phyloP scores from a whole-genome alignment of 2,888 invertebrate genomes.

The Acanthosepion lycidas region DNA sequence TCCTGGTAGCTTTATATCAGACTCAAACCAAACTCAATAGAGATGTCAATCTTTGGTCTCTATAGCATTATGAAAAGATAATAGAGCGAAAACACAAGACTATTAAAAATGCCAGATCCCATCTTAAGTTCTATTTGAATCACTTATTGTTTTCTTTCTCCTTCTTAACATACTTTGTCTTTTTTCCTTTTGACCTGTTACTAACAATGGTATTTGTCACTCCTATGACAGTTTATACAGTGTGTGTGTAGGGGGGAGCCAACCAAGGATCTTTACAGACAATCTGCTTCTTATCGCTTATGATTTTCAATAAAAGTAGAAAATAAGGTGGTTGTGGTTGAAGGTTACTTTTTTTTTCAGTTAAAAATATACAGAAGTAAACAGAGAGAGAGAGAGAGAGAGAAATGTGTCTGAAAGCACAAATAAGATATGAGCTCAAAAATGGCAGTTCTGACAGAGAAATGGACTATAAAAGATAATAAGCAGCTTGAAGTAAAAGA shows the following conservation, averaged over 20 bases:
- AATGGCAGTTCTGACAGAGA: not conserved
- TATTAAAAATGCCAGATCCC: not conserved
- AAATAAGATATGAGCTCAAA: not conserved
- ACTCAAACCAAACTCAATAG: not conserved
- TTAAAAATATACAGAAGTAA: not conserved
- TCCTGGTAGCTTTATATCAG: not conserved
- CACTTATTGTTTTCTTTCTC: not conserved
- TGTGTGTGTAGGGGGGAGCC: not conserved
- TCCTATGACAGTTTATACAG: too few species aligned
- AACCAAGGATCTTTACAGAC: not conserved
- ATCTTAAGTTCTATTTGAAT: not conserved
- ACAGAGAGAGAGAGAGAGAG: not conserved
- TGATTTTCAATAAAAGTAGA: not conserved
- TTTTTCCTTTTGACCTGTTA: conserved; percentile 18
- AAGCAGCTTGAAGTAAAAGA: not conserved
- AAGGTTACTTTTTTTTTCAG: not conserved
- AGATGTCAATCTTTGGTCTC: not conserved
- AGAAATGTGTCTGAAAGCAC: not conserved
- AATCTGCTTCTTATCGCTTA: not conserved
- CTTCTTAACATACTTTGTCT: not conserved
- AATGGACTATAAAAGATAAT: conserved; percentile 13
- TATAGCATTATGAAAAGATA: not conserved
- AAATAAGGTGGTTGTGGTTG: not conserved
- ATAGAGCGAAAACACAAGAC: not conserved
- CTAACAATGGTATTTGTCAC: conserved; percentile 18